Evolutionary conservation across 2,797 vertebrate species (phyloP), one percentile per base, ranked within the genome.

Genomic region (Falco peregrinus): DNA sequence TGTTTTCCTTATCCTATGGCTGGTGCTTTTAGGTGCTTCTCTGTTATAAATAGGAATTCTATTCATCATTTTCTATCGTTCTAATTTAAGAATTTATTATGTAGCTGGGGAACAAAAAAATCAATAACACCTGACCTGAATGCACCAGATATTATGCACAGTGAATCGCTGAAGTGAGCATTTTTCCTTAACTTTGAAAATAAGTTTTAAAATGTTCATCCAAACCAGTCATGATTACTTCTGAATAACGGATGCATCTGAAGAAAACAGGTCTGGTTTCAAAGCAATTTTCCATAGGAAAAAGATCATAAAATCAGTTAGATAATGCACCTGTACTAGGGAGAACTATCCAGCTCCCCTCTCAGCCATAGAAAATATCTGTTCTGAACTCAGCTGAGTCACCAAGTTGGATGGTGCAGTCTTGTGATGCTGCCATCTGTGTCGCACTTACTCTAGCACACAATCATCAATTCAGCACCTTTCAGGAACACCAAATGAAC

Each of bases 81-180:
- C 54, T 93, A 96, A 94, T 93, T 91, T 89, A 89, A 93, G 84
- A 89, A 94, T 89, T 89, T 89, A 94, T 95, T 89, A 92, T 33
- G 47, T 78, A 94, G 89, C 43, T 39, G 75, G 47, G 29, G 69
- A 83, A 94, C 12, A 81, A 68, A 76, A 93, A 94, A 97, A 95
- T 96, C 92, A 92, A 88, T 95, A 97, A 57, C 79, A 89, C 35
- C 75, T 94, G 90, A 91, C 87, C 87, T 35, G 79, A 90, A 81
- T 78, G 93, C 91, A 93, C 47, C 54, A 93, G 57, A n/a, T 91
- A 89, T 83, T 87, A 94, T 31, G 31, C 81, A 69, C 65, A 71
- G 53, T 10, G 78, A 85, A 71, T 39, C 0, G 54, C 94, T 96
- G 90, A 96, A 95, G 69, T 56, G 65, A 94, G 82, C 87, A 67